Evolutionary conservation across 2,113 vertebrate species (phyloP).

Genomic region (Atherinomorus stipes): DNA sequence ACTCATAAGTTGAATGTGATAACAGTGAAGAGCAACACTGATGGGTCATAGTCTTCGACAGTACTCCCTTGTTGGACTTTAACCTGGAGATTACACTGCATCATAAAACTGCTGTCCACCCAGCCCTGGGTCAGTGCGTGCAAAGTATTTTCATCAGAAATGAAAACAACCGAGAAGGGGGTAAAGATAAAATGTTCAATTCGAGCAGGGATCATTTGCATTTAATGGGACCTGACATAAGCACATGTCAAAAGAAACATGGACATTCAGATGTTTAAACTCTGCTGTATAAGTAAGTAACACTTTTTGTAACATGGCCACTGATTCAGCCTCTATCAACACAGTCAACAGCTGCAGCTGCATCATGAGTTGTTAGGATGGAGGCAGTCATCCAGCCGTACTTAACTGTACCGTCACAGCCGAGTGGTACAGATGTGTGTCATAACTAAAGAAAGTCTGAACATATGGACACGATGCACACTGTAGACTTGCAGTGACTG

Average conservation of each 20-base stretch:
- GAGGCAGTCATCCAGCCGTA: neutral
- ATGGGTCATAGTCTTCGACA: constrained; percentile 44
- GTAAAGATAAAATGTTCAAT: neutral
- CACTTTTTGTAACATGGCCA: neutral
- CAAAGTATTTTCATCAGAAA: neutral
- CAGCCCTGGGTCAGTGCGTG: neutral
- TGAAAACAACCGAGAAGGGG: neutral
- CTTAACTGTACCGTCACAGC: neutral
- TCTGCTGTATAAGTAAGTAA: neutral
- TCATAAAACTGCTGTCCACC: constrained; percentile 13
- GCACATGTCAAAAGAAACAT: neutral
- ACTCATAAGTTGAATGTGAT: constrained; percentile 4
- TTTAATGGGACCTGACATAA: neutral
- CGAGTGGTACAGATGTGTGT: neutral
- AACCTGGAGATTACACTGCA: constrained; percentile 19
- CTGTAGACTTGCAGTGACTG: neutral
- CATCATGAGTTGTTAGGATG: neutral
- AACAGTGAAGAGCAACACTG: constrained; percentile 26
- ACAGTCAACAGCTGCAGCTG: neutral
- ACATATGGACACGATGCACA: neutral
- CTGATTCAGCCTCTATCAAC: neutral
- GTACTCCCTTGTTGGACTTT: constrained; percentile 48
- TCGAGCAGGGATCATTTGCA: neutral
- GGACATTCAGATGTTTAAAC: neutral
- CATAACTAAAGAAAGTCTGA: neutral